phyloP scores from a whole-genome alignment of 2,888 invertebrate genomes.

The Pegoplata infirma region DNA sequence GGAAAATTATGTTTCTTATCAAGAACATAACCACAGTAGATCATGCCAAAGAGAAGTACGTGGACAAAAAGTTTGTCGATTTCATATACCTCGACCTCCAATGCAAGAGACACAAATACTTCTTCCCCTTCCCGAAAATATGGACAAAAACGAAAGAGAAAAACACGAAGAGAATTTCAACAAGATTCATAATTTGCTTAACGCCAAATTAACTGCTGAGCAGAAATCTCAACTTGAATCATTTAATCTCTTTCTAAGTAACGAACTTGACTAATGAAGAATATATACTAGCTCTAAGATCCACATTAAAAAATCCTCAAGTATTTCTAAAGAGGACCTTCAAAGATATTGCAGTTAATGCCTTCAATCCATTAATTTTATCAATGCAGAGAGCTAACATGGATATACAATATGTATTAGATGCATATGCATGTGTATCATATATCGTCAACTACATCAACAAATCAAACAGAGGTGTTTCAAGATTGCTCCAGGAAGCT shows the following conservation, averaged over 20 bases:
- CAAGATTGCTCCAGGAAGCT: constrained; percentile 38
- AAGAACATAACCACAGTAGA: constrained; percentile 35
- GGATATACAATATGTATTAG: constrained; percentile 49
- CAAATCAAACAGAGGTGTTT: constrained; percentile 49
- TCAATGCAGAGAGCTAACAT: constrained; percentile 39
- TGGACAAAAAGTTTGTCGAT: constrained; percentile 39
- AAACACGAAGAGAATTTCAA: background rate
- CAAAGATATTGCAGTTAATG: constrained; percentile 20
- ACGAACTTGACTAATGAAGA: constrained; percentile 8
- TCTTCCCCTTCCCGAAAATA: constrained; percentile 14
- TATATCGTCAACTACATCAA: constrained; percentile 55
- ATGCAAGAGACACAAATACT: constrained; percentile 46
- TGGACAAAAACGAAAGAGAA: background rate
- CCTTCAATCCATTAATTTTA: constrained; percentile 28
- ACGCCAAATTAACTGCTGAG: background rate
- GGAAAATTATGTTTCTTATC: constrained; percentile 14
- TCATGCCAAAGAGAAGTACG: constrained; percentile 43
- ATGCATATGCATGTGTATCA: constrained; percentile 33
- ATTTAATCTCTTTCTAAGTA: constrained; percentile 13
- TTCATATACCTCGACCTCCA: constrained; percentile 47
- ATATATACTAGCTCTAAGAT: constrained; percentile 32
- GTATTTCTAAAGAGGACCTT: constrained; percentile 41
- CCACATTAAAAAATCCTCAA: constrained; percentile 27
- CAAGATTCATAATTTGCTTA: constrained; percentile 15
- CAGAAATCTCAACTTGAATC: background rate